These are phyloP conservation scores for Panthera uncia DNA, from an alignment of 2,113 vertebrate genomes.

Conservation along the genomic window DNA sequence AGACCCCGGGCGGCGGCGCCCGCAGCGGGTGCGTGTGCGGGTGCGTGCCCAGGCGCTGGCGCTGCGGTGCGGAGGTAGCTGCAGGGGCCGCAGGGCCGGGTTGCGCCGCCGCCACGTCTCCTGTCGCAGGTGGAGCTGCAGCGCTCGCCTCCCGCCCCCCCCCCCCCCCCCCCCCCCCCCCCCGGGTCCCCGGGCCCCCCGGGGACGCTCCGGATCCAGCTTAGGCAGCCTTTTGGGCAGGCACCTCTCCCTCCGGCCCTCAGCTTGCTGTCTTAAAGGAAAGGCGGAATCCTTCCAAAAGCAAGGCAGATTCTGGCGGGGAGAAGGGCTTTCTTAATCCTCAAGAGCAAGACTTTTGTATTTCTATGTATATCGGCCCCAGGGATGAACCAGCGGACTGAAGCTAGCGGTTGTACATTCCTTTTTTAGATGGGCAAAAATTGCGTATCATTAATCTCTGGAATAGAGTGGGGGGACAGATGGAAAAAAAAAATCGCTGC, in stretches of 20 bases:
- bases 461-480: neutral
- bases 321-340: neutral
- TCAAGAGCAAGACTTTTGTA: neutral
- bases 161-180: neutral
- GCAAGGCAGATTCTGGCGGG: neutral
- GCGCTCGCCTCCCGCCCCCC: neutral
- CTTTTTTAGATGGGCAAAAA: neutral
- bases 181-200: neutral
- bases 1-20: neutral
- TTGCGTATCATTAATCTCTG: slow-evolving; percentile 34
- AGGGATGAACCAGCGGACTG: neutral
- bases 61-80: neutral
- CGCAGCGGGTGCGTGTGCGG: neutral
- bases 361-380: neutral
- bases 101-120: neutral
- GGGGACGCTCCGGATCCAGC: neutral
- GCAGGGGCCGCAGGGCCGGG: rapidly evolving
- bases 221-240: neutral
- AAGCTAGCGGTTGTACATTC: neutral
- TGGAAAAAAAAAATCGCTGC: slow-evolving; percentile 73
- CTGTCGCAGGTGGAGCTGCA: slow-evolving; percentile 13
- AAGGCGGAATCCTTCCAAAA: neutral
- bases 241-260: neutral
- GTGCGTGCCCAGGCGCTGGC: neutral
- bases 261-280: neutral